A percentile compares a stretch with the other conserved stretches of the same genome.
Evolutionary conservation across 2,888 invertebrate species (phyloP).

Genomic region (Ophion costatus): DNA sequence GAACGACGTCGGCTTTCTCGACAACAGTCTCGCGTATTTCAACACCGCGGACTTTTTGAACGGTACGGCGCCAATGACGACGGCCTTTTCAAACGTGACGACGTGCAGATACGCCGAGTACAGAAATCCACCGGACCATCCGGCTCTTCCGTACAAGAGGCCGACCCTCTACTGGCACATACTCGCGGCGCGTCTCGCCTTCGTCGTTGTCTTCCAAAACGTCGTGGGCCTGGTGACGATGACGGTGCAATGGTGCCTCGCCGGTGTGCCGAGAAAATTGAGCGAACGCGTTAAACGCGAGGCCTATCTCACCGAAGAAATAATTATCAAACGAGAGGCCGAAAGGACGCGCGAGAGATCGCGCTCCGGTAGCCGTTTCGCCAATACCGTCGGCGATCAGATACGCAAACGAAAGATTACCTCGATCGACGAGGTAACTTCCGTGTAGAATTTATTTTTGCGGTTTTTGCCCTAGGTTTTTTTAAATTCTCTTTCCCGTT

Average conservation of each 20-base stretch:
- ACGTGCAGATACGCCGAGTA: slow-evolving; percentile 91
- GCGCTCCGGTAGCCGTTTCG: slow-evolving; percentile 65
- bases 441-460: slow-evolving; percentile 18
- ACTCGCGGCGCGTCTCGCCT: slow-evolving; percentile 94
- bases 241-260: slow-evolving; percentile 90
- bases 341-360: slow-evolving; percentile 82
- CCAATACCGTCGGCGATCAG: slow-evolving; percentile 63
- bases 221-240: slow-evolving; percentile 90
- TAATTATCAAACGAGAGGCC: slow-evolving; percentile 89
- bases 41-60: slow-evolving; percentile 86
- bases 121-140: slow-evolving; percentile 88
- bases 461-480: neutral
- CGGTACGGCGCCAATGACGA: slow-evolving; percentile 78
- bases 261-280: slow-evolving; percentile 90
- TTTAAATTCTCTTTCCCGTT: neutral
- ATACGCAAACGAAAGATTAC: slow-evolving; percentile 64
- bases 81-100: slow-evolving; percentile 77
- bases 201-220: slow-evolving; percentile 92
- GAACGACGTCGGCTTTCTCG: slow-evolving; percentile 87
- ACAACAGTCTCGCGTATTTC: slow-evolving; percentile 88
- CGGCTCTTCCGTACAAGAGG: slow-evolving; percentile 86
- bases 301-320: slow-evolving; percentile 89
- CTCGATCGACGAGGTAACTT: slow-evolving; percentile 36
- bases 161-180: slow-evolving; percentile 95
- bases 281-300: slow-evolving; percentile 89